Base-by-base conservation (phyloP, 2,797 vertebrate genomes). In the Poliocrania exsul region DNA sequence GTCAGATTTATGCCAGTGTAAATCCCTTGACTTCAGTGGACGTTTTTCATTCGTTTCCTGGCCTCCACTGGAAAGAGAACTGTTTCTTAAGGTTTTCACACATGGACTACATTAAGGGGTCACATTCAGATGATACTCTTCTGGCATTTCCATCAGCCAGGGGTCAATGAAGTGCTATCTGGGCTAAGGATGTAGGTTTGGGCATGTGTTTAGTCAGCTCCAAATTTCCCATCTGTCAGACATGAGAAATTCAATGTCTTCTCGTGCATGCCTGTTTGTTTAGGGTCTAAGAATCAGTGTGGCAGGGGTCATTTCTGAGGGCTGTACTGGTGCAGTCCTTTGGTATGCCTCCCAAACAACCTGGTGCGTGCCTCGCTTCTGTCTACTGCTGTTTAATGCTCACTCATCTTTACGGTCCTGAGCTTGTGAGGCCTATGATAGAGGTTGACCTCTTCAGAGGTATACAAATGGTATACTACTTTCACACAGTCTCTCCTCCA, bases 81-180 rank as follows among this genome's bases (percentile, higher is more conserved):
- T 16, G 60, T 94, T 88, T 72, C 75, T 92, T 90, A 88, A 73
- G 91, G 71, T 77, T 96, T 95, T 95, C 93, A 93, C 95, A 96
- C 95, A 95, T 96, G 95, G 93, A 96, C 93, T 93, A 74, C 87
- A 94, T 96, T 95, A 96, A 96, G 91, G 56, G 96, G 92, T 97
- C 89, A 88, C 93, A 86, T 95, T 93, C 87, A 92, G 95, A 96
- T 84, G 87, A 90, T 96, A 81, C 91, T 95, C 77, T 92, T 94
- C 93, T 97, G 95, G 89, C 93, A 90, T 96, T 96, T 95, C 95
- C 93, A 95, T 93, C 95, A 96, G 73, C 35, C 82, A 78, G 90
- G 70, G 95, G 93, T 96, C 95, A 93, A 94, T 92, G 88, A 94
- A 96, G 87, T 90, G 91, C 91, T 94, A 94, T 93, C 87, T 96